Base-by-base conservation (phyloP, 2,797 vertebrate species). In the Sebastes iracundus region DNA sequence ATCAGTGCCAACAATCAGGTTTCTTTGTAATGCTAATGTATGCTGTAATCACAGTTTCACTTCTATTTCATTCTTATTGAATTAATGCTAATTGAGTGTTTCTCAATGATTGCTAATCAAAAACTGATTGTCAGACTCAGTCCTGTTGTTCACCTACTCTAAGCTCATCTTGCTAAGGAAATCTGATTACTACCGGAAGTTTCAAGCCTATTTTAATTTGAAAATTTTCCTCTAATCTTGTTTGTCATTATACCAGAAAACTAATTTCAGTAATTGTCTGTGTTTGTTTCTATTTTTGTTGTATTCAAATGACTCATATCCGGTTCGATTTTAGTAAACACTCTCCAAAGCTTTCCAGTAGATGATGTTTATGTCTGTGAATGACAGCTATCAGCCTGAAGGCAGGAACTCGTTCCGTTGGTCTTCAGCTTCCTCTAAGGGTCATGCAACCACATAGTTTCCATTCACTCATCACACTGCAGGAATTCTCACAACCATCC, bases 371-470 rank as follows among this genome's bases (percentile, higher is more conserved):
- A 42, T 32, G 35, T 77, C 73, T 72, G 42, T 63, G 20, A 46
- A 5, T 71, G 18, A 75, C 63, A 82, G 63, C 28, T 46, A 80
- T 81, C 13, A 60, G 56, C 69, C 80, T 23, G 56, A 52, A 60
- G 79, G 30, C 30, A 49, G 18, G 32, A 69, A 64, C 73, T 60
- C 46, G 23, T 79, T 62, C 27, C 5, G 13, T 3, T 83, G 67
- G 49, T 69, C 78, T 12, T 25, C 75, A 80, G 63, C 65, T 83
- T 64, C 49, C 53, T 80, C 28, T 27, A 11, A 77, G 22, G 62
- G 65, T 77, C 76, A 82, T 35, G 23, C 49, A 76, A 13, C 23
- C 55, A 66, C 77, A 81, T 86, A 81, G 77, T 81, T 88, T 76
- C 59, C 42, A 66, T 86, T 87, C 53, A 76, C 12, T 69, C 33